Conservation (phyloP, 2,888 invertebrate genomes). For the Eurytoma californica region DNA sequence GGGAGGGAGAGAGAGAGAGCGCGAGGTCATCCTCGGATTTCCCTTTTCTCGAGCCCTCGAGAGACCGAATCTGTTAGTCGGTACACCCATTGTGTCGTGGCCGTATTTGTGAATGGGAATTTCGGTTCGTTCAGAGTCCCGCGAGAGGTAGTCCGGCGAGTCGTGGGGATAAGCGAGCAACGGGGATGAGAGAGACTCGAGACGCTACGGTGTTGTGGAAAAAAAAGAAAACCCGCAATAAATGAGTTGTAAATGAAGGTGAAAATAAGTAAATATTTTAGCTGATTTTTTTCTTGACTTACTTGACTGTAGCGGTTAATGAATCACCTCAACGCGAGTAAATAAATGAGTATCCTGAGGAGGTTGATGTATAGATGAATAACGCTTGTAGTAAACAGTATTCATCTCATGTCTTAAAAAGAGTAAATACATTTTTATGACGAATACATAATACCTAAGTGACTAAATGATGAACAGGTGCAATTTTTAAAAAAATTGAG, state of each 20-base stretch:
- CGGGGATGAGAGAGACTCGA: neutral
- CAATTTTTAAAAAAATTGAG: too few relatives aligned
- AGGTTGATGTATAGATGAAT: too few relatives aligned
- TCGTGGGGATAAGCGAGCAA: neutral
- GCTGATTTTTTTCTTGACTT: conserved; percentile 7
- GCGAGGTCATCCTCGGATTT: conserved; percentile 54
- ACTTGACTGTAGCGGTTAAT: too few relatives aligned
- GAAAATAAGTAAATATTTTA: conserved; percentile 38
- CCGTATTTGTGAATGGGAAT: conserved; percentile 67
- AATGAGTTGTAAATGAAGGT: conserved; percentile 27
- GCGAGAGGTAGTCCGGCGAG: neutral
- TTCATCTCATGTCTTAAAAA: too few relatives aligned
- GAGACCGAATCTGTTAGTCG: conserved; percentile 67
- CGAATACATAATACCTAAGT: too few relatives aligned
- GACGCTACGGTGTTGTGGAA: neutral
- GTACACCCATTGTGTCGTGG: conserved; percentile 65
- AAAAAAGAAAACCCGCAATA: conserved; percentile 11
- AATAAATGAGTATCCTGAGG: too few relatives aligned
- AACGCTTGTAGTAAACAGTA: too few relatives aligned
- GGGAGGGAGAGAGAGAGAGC: neutral
- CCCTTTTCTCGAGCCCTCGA: conserved; percentile 33
- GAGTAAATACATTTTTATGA: too few relatives aligned
- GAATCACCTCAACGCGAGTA: too few relatives aligned
- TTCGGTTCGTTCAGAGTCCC: conserved; percentile 47
- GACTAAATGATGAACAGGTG: too few relatives aligned